phyloP scores from a whole-genome alignment of 2,113 vertebrate species.

The Clarias macrocephalus region DNA sequence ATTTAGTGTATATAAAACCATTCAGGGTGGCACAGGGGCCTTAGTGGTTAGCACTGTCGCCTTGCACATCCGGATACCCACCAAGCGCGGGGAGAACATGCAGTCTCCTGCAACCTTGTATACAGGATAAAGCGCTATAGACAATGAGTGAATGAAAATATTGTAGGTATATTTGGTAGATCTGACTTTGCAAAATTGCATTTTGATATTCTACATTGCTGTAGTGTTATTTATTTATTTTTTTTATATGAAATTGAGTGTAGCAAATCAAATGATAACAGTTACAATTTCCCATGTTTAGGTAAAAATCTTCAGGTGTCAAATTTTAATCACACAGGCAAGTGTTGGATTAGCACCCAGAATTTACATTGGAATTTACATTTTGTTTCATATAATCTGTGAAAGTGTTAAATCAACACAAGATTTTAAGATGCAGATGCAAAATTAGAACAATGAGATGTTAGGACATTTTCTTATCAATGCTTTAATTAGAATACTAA shows the following conservation, averaged over 20 bases:
- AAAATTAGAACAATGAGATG: neutral
- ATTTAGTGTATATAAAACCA: neutral
- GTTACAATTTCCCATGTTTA: neutral
- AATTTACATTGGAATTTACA: no score
- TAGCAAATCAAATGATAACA: neutral
- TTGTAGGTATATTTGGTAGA: neutral
- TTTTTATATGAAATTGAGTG: neutral
- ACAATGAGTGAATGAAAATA: no score
- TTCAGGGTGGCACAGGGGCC: neutral
- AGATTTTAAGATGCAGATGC: neutral
- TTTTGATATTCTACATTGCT: conserved; percentile 6
- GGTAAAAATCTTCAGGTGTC: neutral
- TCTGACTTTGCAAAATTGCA: neutral
- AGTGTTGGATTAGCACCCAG: no score
- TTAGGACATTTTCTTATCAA: neutral
- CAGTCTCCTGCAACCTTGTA: no score
- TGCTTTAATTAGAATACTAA: neutral
- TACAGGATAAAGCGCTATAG: no score
- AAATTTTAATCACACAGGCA: neutral
- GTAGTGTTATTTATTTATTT: neutral
- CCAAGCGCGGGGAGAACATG: no score
- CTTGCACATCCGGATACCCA: no score
- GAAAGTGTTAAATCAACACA: no score
- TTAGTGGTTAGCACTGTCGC: no score
- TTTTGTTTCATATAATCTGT: no score